Percentiles rank a stretch among this genome's conserved stretches.
Evolutionary conservation across 1,140 invertebrate species (phyloP).

Genomic region (Brachionus paranguensis): DNA sequence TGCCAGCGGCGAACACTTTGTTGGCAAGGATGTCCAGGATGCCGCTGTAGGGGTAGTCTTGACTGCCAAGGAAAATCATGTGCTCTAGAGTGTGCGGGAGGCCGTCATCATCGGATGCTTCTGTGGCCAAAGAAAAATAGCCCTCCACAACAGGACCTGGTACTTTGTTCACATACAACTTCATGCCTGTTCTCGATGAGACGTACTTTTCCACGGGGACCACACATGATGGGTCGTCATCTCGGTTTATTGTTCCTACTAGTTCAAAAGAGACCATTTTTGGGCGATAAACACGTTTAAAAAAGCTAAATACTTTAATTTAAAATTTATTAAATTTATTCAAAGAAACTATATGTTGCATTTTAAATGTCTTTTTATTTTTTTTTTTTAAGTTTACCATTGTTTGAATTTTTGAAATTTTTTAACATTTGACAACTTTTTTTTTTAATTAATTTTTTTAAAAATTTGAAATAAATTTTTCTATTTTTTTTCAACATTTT

Average conservation of each 20-base stretch:
- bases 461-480: too few species aligned
- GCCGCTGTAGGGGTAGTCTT: constrained; percentile 80
- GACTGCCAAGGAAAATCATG: constrained; percentile 80
- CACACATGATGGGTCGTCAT: constrained; percentile 42
- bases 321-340: neutral
- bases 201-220: constrained; percentile 74
- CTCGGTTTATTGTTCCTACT: constrained; percentile 39
- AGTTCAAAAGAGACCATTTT: constrained; percentile 40
- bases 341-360: neutral
- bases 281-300: neutral
- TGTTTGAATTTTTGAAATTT: too few species aligned
- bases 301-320: neutral
- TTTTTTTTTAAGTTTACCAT: too few species aligned
- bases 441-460: too few species aligned
- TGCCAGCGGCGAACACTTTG: constrained; percentile 77
- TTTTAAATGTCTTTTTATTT: too few species aligned
- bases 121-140: constrained; percentile 75
- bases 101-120: constrained; percentile 82
- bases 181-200: constrained; percentile 70
- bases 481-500: too few species aligned
- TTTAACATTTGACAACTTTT: too few species aligned
- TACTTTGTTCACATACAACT: constrained; percentile 71
- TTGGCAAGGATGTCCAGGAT: constrained; percentile 79
- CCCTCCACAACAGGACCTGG: constrained; percentile 78
- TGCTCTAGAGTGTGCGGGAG: constrained; percentile 86